Evolutionary conservation across 2,113 vertebrate species (phyloP).

Genomic region (Acanthochromis polyacanthus): DNA sequence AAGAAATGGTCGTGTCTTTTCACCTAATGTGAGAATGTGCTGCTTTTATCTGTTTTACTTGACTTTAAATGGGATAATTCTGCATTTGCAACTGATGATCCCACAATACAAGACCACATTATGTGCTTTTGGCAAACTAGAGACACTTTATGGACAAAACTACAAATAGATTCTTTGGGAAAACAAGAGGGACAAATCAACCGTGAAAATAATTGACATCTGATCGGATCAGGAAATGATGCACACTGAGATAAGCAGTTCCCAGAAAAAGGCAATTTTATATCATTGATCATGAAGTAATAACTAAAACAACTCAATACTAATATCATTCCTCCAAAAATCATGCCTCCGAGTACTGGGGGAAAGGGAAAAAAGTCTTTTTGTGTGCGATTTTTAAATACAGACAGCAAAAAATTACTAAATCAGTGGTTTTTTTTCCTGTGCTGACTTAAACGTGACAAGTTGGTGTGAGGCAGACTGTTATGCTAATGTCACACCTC

Average conservation of each 20-base stretch:
- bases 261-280: not conserved
- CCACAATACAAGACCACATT: not conserved
- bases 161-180: not conserved
- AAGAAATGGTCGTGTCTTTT: not conserved
- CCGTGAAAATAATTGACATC: not conserved
- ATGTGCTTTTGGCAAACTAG: not conserved
- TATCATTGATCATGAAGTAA: not conserved
- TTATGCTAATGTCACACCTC: constrained; percentile 59
- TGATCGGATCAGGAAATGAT: not conserved
- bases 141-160: not conserved
- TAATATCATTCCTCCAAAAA: not conserved
- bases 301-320: not conserved
- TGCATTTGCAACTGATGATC: not conserved
- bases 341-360: not conserved
- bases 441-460: constrained; percentile 27
- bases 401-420: not conserved
- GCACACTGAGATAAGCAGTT: not conserved
- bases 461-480: constrained; percentile 34
- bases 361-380: not conserved
- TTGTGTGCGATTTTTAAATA: not conserved
- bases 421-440: not conserved
- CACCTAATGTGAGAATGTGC: too few relatives aligned
- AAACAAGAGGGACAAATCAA: not conserved
- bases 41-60: not conserved
- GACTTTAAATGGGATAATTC: not conserved